Percentiles rank a stretch among this genome's conserved stretches.
These are phyloP conservation scores for Drosophila merina DNA, from an alignment of 2,888 invertebrate genomes.

Conservation along the genomic window DNA sequence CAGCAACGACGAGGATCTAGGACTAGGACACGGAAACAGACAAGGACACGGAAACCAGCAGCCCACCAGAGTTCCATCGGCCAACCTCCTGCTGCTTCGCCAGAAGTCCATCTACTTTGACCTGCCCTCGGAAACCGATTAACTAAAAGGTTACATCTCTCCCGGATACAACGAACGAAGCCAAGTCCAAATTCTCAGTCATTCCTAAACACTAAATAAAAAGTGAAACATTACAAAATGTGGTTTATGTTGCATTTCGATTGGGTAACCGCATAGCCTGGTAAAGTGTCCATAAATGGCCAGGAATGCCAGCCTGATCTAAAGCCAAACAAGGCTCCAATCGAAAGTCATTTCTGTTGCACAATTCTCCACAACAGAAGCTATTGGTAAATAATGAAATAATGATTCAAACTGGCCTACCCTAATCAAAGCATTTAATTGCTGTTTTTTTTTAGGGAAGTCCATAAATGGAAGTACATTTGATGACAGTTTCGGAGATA, in stretches of 20 bases:
- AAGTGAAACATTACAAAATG: not conserved
- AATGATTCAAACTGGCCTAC: not conserved
- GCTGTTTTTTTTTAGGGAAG: not conserved
- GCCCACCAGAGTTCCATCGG: too few relatives aligned
- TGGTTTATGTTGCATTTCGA: too few relatives aligned
- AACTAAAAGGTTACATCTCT: not conserved
- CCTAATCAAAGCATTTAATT: not conserved
- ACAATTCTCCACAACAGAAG: conserved; percentile 1
- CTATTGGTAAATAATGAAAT: not conserved
- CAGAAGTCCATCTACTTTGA: conserved; percentile 19
- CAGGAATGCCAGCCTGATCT: too few relatives aligned
- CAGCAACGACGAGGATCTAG: too few relatives aligned
- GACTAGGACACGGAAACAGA: too few relatives aligned
- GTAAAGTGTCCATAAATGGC: conserved; percentile 29
- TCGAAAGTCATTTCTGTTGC: conserved; percentile 8
- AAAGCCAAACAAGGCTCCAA: conserved; percentile 23
- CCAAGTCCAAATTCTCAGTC: not conserved
- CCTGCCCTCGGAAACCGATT: conserved; percentile 7
- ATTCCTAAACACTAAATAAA: not conserved
- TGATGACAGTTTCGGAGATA: not conserved
- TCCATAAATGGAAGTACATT: not conserved
- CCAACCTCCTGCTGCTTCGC: not conserved
- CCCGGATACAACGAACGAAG: not conserved
- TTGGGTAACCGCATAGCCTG: not conserved
- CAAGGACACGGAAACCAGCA: too few relatives aligned